phyloP scores from a whole-genome alignment of 1,140 invertebrate genomes.

The Danaus melanippus region DNA sequence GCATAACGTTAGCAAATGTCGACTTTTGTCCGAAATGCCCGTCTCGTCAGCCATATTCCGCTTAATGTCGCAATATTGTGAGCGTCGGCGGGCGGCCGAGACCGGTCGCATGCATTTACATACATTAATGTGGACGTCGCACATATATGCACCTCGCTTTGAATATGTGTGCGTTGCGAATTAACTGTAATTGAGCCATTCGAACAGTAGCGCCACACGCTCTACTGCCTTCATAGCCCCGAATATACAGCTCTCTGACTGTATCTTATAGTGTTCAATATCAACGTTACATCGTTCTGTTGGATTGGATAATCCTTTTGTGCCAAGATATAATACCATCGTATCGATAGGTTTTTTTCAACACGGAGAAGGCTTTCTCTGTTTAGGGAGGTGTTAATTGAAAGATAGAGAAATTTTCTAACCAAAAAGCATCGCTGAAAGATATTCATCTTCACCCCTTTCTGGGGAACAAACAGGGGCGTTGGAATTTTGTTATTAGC shows the following conservation, averaged over 20 bases:
- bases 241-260: too few species aligned
- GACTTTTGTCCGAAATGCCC: conserved; percentile 64
- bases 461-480: conserved; percentile 60
- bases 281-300: too few species aligned
- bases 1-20: conserved; percentile 58
- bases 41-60: conserved; percentile 65
- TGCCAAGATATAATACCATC: too few species aligned
- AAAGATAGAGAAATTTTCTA: conserved; percentile 5
- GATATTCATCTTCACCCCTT: conserved; percentile 68
- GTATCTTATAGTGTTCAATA: too few species aligned
- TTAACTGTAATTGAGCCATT: conserved; percentile 72
- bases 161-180: conserved; percentile 66
- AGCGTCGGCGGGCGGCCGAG: conserved; percentile 55
- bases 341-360: too few species aligned
- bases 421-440: conserved; percentile 38
- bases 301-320: too few species aligned
- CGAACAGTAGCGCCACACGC: conserved; percentile 49
- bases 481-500: conserved; percentile 71
- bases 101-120: conserved; percentile 68
- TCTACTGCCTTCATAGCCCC: conserved; percentile 37
- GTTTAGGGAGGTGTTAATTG: too few species aligned
- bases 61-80: conserved; percentile 69
- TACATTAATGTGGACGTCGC: conserved; percentile 65
- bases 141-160: conserved; percentile 58
- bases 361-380: too few species aligned